Percentiles rank a stretch among this genome's conserved stretches.
These are phyloP conservation scores for Dendrocopos noguchii DNA, from an alignment of 2,113 vertebrate species.

Conservation along the genomic window DNA sequence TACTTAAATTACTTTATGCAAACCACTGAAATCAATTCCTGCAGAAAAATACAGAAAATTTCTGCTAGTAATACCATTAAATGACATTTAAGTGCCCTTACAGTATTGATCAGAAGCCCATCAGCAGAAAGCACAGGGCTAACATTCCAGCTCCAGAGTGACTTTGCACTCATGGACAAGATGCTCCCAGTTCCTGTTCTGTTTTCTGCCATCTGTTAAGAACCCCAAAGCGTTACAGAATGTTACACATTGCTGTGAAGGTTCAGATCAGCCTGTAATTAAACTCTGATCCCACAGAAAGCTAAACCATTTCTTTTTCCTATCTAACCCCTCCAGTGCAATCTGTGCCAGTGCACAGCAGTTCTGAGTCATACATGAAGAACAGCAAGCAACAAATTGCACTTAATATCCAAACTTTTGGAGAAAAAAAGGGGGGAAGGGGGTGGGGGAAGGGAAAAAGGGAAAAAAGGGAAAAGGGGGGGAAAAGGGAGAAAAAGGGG, in stretches of 20 bases:
- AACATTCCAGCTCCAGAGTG: background rate
- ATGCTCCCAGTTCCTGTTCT: background rate
- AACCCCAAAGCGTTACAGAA: background rate
- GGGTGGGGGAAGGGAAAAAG: too few relatives aligned
- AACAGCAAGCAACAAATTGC: background rate
- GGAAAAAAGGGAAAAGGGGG: too few relatives aligned
- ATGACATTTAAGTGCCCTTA: background rate
- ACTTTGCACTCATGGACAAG: background rate
- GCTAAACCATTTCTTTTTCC: background rate
- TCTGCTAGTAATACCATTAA: slow-evolving; percentile 13
- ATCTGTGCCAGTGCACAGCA: background rate
- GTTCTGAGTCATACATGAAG: background rate
- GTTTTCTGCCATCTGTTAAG: background rate
- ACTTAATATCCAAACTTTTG: background rate
- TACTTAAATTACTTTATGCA: slow-evolving; percentile 12
- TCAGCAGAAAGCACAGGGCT: background rate
- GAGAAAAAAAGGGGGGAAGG: background rate
- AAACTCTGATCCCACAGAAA: background rate
- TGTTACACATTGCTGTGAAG: background rate
- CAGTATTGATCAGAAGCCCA: background rate
- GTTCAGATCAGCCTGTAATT: background rate
- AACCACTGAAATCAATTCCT: slow-evolving; percentile 24
- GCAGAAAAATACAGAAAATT: background rate
- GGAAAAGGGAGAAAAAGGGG: too few relatives aligned
- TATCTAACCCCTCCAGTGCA: background rate